A percentile compares a stretch with the other conserved stretches of the same genome.
phyloP scores from a whole-genome alignment of 2,113 vertebrate species.

The Apodemus speciosus region DNA sequence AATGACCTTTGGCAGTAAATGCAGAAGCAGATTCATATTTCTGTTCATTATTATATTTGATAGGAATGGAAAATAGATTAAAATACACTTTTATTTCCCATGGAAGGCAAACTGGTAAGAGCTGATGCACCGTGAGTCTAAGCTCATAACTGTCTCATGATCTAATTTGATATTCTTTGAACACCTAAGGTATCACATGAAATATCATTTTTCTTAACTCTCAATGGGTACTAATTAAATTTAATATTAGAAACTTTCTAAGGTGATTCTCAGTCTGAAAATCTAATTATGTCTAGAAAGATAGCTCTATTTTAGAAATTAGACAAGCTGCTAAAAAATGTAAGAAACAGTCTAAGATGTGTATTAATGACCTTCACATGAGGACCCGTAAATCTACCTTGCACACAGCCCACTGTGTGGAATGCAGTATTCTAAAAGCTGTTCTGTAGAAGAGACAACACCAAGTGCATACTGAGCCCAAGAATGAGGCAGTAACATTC shows the following conservation, averaged over 20 bases:
- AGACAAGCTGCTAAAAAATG: constrained; percentile 4
- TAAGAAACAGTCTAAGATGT: background rate
- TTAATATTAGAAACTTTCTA: constrained; percentile 25
- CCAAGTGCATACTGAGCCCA: background rate
- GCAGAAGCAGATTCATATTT: background rate
- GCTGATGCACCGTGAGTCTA: background rate
- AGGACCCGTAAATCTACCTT: background rate
- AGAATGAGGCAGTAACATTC: background rate
- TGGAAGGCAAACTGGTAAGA: background rate
- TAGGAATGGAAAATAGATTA: constrained; percentile 34
- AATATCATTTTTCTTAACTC: constrained; percentile 14
- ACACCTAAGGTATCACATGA: background rate
- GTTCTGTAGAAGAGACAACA: background rate
- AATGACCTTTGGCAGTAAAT: background rate
- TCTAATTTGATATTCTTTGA: background rate
- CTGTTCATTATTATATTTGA: constrained; percentile 11
- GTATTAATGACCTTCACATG: background rate
- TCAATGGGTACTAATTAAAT: background rate
- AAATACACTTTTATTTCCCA: background rate
- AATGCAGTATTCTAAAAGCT: background rate
- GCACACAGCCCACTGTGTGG: background rate
- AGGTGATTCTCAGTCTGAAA: background rate
- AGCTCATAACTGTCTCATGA: background rate
- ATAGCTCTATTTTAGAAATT: background rate
- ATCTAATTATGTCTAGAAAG: constrained; percentile 40